Evolutionary conservation across 2,113 vertebrate species (phyloP).

Genomic region (Tiliqua scincoides): DNA sequence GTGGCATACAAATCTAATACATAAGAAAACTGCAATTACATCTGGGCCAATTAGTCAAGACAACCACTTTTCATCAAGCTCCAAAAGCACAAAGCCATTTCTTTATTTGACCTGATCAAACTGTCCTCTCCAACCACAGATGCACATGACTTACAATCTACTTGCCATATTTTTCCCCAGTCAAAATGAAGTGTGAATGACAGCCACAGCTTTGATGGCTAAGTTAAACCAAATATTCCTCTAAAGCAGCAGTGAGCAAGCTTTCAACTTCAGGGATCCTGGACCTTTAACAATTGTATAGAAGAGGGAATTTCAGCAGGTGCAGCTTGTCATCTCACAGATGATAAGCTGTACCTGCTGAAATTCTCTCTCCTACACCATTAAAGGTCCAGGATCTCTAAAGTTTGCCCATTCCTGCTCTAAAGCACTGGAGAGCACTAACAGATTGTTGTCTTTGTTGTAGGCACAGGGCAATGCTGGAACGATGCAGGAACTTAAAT

Average conservation of each 20-base stretch:
- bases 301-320: too few relatives aligned
- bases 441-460: neutral
- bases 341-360: too few relatives aligned
- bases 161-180: slow-evolving; percentile 31
- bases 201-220: slow-evolving; percentile 31
- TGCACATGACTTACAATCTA: slow-evolving; percentile 37
- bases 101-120: neutral
- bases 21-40: neutral
- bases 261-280: too few relatives aligned
- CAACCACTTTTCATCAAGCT: slow-evolving; percentile 9
- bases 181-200: neutral
- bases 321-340: too few relatives aligned
- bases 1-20: too few relatives aligned
- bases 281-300: too few relatives aligned
- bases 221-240: slow-evolving; percentile 20
- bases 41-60: neutral
- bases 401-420: too few relatives aligned
- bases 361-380: too few relatives aligned
- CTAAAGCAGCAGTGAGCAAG: too few relatives aligned
- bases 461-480: neutral
- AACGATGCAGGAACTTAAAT: slow-evolving; percentile 12
- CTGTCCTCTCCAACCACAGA: neutral
- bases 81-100: slow-evolving; percentile 16
- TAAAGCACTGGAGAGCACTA: neutral
- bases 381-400: too few relatives aligned